These are phyloP conservation scores for Cydia splendana DNA, from an alignment of 1,140 invertebrate genomes.

Conservation along the genomic window DNA sequence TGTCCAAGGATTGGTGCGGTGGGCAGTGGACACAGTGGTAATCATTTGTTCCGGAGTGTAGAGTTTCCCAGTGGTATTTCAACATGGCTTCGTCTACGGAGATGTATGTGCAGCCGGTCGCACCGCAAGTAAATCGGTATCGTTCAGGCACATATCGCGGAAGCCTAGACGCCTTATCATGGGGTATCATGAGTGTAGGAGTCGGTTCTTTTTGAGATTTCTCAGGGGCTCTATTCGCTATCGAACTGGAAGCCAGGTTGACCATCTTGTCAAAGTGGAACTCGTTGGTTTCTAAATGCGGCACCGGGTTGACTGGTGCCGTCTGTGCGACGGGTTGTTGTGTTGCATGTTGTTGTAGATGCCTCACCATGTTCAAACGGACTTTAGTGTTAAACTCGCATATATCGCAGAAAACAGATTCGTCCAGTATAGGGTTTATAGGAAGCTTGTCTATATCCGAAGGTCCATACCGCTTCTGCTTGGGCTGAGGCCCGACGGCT, in stretches of 20 bases:
- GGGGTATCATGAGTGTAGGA: conserved; percentile 40
- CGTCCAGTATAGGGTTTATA: conserved; percentile 83
- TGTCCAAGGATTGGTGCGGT: conserved; percentile 61
- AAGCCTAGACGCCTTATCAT: conserved; percentile 56
- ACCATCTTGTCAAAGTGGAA: conserved; percentile 92
- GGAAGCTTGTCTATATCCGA: conserved; percentile 84
- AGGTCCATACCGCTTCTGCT: conserved; percentile 68
- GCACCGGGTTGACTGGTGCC: conserved; percentile 88
- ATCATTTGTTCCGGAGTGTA: conserved; percentile 82
- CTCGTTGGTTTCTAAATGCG: conserved; percentile 87
- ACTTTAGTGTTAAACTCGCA: conserved; percentile 88
- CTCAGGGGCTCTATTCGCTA: conserved; percentile 70
- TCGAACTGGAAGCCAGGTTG: conserved; percentile 88
- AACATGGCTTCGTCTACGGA: conserved; percentile 87
- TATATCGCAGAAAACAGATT: conserved; percentile 82
- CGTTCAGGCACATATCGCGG: conserved; percentile 85
- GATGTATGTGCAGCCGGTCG: conserved; percentile 85
- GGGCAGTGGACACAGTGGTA: conserved; percentile 87
- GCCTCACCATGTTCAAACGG: conserved; percentile 86
- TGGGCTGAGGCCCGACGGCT: conserved; percentile 38
- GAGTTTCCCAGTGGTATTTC: conserved; percentile 85
- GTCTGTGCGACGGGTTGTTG: conserved; percentile 82
- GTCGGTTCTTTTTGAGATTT: conserved; percentile 40
- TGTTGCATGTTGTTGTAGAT: conserved; percentile 84
- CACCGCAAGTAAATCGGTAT: conserved; percentile 85